Evolutionary conservation across 2,888 invertebrate genomes (phyloP), one percentile per base, ranked within the genome.

Genomic region (Meliscaeva auricollis): DNA sequence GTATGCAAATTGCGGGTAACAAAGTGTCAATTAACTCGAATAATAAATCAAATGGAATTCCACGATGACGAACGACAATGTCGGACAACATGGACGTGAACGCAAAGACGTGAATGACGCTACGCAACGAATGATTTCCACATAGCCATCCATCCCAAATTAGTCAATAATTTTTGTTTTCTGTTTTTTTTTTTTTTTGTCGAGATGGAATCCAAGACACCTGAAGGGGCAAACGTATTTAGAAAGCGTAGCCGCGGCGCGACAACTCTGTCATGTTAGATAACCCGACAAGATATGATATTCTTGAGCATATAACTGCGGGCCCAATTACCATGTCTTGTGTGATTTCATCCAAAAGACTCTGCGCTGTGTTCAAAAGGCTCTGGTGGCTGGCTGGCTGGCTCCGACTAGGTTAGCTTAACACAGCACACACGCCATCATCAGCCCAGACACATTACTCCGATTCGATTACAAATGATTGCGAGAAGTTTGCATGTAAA

Each of bases 381-480:
- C 41, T 26, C 30, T 6, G 30, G 6, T 11, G 9, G 6, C n/a
- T n/a, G n/a, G n/a, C n/a, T 26, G n/a, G 50, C 48, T 22, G 26
- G 62, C 26, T 41, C 17, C 17, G 68, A 3, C 50, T 20, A 26
- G 15, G 13, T n/a, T n/a, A 64, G 26, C 46, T 38, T 38, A 38
- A 15, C n/a, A 60, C 46, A 62, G 3, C 46, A 17, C 54, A 46
- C 64, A 38, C 74, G 54, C 54, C 60, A n/a, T 64, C 48, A 44
- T 64, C 48, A 44, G 38, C 35, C 52, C 68, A 78, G 79, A 81
- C 84, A 79, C 81, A 81, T 81, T 85, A 85, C 76, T 85, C 73
- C 80, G 81, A 72, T 77, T 85, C 85, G 85, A 85, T 85, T 85
- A 85, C 85, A 85, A 85, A 85, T 85, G 85, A 85, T 85, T 85